Base-by-base conservation (phyloP, 64 coral and sea anemone species). In the Montipora cactus region DNA sequence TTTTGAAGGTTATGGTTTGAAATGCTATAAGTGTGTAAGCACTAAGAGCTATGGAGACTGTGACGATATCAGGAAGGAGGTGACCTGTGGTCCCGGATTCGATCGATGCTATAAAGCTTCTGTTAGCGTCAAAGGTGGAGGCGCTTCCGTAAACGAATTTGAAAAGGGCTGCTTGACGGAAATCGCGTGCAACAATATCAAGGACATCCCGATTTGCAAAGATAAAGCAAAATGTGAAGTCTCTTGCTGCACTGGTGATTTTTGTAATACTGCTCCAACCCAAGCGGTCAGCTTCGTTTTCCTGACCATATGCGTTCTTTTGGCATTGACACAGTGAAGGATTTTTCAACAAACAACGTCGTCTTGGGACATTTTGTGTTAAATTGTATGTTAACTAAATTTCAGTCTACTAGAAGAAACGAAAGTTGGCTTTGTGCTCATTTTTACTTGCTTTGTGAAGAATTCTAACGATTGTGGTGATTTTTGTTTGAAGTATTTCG, bases 41-140 rank as follows among this genome's bases (percentile, higher is more conserved):
- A 85, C 62, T 28, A 49, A 49, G 12, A 70, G 82, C 49, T 85
- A 16, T 44, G 82, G 21, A 70, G 82, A 85, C 82, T 85, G 82
- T 12, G 19, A 6, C 1, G 58, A 67, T 47, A 16, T 83, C 59
- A 49, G 0, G 47, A 48, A 70, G 47, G 82, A 85, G 47, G 1
- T 23, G 7, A 49, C 44, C 46, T 85, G 82, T 45, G 1, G 19
- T 70, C 0, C 62, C 44, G 18, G 44, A 5, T 13, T 5, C 1
- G 66, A 85, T 85, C 82, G 62, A 44, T 85, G 82, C 19, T 1
- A 0, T 7, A 70, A 85, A 70, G 66, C 0, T 14, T 70, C n/a
- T 71, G 82, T 18, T n/a, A 18, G 70, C 4, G 0, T 20, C 44
- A 85, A 85, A 19, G 2, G 3, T 5, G 62, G n/a, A 5, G 82